Evolutionary conservation across 2,888 invertebrate species (phyloP).

Genomic region (Willowsia nigromaculata): DNA sequence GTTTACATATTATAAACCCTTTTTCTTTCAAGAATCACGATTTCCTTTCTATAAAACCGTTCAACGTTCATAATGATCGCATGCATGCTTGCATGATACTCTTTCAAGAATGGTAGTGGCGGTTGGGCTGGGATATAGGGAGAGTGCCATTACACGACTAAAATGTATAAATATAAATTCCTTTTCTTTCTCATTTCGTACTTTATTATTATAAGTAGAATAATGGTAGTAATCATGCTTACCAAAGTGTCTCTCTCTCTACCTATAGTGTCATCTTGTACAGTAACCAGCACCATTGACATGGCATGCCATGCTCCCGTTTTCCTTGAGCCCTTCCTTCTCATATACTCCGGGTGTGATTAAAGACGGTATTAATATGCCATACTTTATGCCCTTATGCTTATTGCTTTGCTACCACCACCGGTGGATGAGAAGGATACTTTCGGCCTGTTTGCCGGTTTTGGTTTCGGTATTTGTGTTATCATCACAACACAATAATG

Average conservation of each 20-base stretch:
- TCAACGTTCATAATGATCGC: slow-evolving; percentile 3
- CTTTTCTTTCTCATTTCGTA: not conserved
- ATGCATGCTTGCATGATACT: slow-evolving; percentile 27
- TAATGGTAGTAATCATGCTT: not conserved
- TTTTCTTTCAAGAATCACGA: slow-evolving; percentile 44
- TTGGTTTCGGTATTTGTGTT: not conserved
- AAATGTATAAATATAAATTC: slow-evolving; percentile 13
- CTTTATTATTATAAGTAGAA: not conserved
- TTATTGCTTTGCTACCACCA: slow-evolving; percentile 21
- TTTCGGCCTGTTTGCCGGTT: not conserved
- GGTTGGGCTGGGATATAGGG: not conserved
- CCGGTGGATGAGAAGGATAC: not conserved
- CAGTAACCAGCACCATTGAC: not conserved
- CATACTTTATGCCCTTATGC: slow-evolving; percentile 26
- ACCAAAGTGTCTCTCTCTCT: not conserved
- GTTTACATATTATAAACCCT: not conserved
- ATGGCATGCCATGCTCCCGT: slow-evolving; percentile 17
- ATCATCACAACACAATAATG: not conserved
- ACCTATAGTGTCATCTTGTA: slow-evolving; percentile 22
- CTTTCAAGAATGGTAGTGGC: not conserved
- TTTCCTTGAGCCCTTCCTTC: slow-evolving; percentile 3
- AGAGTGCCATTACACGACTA: not conserved
- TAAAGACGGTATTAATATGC: slow-evolving; percentile 55
- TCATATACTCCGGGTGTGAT: slow-evolving; percentile 7
- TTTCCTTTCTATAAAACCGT: slow-evolving; percentile 41